A percentile compares a stretch with the other conserved stretches of the same genome.
Evolutionary conservation across 2,888 invertebrate species (phyloP).

Genomic region (Disparrhopalites patrizii): DNA sequence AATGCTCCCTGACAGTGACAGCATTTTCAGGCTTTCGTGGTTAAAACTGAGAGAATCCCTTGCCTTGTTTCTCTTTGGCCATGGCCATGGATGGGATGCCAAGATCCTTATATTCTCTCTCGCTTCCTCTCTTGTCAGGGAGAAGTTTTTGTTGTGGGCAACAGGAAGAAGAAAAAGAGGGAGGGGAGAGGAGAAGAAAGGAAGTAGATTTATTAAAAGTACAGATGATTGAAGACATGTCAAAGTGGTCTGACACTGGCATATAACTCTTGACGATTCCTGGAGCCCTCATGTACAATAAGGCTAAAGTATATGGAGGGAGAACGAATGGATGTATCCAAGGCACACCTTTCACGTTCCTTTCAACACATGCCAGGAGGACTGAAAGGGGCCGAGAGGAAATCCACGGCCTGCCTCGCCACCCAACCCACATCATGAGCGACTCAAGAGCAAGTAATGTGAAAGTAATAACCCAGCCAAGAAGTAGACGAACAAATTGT

Average conservation of each 20-base stretch:
- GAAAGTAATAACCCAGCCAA: constrained; percentile 5
- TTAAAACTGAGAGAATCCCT: constrained; percentile 12
- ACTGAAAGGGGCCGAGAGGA: too few species aligned
- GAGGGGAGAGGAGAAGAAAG: constrained; percentile 11
- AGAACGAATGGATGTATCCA: neutral
- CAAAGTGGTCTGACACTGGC: constrained; percentile 32
- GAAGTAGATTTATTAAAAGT: constrained; percentile 36
- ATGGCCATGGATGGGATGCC: too few species aligned
- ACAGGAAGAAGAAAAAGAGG: neutral
- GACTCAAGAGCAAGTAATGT: constrained; percentile 5
- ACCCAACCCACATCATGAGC: neutral
- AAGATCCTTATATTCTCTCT: neutral
- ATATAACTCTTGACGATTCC: constrained; percentile 26
- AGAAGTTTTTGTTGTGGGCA: constrained; percentile 29
- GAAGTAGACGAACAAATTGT: constrained; percentile 11
- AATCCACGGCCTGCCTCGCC: neutral
- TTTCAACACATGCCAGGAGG: too few species aligned
- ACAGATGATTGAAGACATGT: constrained; percentile 35
- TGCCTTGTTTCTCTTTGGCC: too few species aligned
- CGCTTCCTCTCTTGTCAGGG: constrained; percentile 17
- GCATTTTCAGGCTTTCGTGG: constrained; percentile 12
- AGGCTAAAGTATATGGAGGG: too few species aligned
- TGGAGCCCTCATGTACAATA: too few species aligned
- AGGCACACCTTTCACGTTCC: neutral
- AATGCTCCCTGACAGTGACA: constrained; percentile 21